These are phyloP conservation scores for Quiscalus mexicanus DNA, from an alignment of 2,113 vertebrate genomes.

Conservation along the genomic window DNA sequence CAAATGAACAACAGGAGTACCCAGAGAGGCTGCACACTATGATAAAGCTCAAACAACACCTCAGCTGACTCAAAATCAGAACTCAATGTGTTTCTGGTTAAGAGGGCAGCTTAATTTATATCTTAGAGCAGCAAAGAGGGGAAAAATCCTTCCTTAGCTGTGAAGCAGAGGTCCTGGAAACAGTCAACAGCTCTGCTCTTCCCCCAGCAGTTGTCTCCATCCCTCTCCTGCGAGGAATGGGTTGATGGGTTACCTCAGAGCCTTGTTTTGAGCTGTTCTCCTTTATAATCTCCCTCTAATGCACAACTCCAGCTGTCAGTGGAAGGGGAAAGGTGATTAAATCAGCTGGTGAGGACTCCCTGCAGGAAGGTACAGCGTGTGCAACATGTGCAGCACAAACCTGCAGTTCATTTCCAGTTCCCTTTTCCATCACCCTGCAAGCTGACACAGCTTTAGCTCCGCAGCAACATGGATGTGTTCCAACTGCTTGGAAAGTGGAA, in stretches of 20 bases:
- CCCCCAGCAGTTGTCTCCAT: neutral
- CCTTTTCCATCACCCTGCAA: neutral
- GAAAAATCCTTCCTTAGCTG: neutral
- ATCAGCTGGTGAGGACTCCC: rapidly evolving
- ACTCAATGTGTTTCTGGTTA: neutral
- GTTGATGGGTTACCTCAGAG: neutral
- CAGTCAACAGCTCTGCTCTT: neutral
- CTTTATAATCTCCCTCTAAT: neutral
- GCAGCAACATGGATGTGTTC: rapidly evolving
- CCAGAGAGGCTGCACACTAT: neutral
- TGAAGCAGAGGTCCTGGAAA: neutral
- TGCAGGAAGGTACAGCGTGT: neutral
- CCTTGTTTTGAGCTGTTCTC: neutral
- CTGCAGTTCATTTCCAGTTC: neutral
- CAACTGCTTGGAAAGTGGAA: neutral
- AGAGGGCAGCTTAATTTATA: neutral
- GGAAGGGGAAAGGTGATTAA: neutral
- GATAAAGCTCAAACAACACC: neutral
- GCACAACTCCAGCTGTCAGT: neutral
- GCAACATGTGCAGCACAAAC: neutral
- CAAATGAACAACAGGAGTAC: neutral
- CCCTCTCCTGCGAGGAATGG: neutral
- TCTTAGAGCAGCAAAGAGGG: neutral
- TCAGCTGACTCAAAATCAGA: neutral
- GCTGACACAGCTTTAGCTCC: neutral